phyloP scores from a whole-genome alignment of 2,113 vertebrate species.

The Tupaia chinensis region DNA sequence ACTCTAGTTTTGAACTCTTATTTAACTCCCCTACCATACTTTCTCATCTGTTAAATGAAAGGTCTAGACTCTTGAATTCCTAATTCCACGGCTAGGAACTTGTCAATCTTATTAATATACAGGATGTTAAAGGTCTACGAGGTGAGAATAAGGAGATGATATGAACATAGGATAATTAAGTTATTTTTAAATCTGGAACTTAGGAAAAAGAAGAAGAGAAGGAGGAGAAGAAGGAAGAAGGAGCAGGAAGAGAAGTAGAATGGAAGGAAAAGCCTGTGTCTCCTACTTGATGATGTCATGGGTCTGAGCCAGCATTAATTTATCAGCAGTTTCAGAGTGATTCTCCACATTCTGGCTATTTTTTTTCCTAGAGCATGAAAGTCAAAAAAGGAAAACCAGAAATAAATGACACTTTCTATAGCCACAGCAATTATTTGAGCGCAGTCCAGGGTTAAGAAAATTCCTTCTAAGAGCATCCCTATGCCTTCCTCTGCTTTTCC shows the following conservation, averaged over 20 bases:
- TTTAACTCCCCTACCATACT: neutral
- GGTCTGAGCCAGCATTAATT: neutral
- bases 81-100: neutral
- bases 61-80: neutral
- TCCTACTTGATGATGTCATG: neutral
- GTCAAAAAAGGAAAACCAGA: neutral
- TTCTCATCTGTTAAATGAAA: neutral
- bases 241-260: neutral
- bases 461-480: neutral
- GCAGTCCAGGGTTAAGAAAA: neutral
- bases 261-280: rapidly evolving
- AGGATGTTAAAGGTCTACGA: neutral
- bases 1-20: neutral
- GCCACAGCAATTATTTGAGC: neutral
- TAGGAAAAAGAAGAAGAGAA: neutral
- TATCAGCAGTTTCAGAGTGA: neutral
- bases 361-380: neutral
- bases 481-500: neutral
- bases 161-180: neutral
- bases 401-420: neutral
- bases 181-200: neutral
- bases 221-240: neutral
- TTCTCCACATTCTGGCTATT: neutral
- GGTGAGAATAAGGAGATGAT: neutral
- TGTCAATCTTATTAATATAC: neutral